phyloP scores from a whole-genome alignment of 1,140 invertebrate genomes.

The Neomicropteryx cornuta region DNA sequence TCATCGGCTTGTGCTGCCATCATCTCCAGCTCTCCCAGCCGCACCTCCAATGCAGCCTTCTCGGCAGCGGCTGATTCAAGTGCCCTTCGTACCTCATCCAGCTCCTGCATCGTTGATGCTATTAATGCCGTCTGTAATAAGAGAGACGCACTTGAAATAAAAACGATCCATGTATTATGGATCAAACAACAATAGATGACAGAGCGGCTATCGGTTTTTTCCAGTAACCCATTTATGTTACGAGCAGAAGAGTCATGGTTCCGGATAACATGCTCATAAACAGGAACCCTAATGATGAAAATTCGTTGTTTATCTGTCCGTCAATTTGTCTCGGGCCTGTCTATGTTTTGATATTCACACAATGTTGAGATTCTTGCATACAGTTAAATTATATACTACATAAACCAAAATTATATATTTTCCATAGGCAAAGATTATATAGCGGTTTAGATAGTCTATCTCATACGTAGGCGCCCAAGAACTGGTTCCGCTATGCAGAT shows the following conservation, averaged over 20 bases:
- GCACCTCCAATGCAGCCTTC: slow-evolving; percentile 31
- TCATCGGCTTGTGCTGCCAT: slow-evolving; percentile 24
- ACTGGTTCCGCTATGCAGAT: too few species aligned
- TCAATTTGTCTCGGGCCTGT: too few species aligned
- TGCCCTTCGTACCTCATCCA: slow-evolving; percentile 29
- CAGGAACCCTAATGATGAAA: too few species aligned
- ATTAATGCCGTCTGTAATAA: slow-evolving; percentile 23
- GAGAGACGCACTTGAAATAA: slow-evolving; percentile 2
- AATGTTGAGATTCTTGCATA: too few species aligned
- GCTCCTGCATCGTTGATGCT: slow-evolving; percentile 24
- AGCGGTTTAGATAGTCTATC: too few species aligned
- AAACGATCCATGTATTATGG: background rate
- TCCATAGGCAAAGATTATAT: too few species aligned
- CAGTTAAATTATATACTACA: too few species aligned
- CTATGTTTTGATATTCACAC: too few species aligned
- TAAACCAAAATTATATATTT: too few species aligned
- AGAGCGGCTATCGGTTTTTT: background rate
- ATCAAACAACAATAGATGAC: background rate
- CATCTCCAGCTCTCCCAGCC: slow-evolving; percentile 31
- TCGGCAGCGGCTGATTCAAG: slow-evolving; percentile 34
- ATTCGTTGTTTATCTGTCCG: too few species aligned
- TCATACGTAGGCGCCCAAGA: too few species aligned
- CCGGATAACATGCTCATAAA: background rate
- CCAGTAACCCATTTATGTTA: slow-evolving; percentile 5
- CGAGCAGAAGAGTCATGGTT: background rate